Conservation (phyloP, 53 echinoderm and acorn worm genomes). For the Stichopus horrens region DNA sequence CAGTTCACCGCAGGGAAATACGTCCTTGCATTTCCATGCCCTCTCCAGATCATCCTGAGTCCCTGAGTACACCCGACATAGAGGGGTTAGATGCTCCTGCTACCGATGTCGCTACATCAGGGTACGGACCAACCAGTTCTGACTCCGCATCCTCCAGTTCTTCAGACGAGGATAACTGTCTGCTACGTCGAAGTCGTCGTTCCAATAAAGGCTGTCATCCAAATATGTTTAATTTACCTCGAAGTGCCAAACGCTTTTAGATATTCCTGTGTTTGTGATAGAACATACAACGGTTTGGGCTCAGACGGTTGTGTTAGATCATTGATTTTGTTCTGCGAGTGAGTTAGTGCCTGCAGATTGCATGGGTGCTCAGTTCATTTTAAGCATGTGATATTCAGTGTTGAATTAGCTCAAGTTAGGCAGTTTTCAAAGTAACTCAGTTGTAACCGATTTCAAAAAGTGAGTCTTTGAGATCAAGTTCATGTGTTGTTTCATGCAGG, state of each 20-base stretch:
- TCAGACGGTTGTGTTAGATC: no score
- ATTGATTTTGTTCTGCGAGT: no score
- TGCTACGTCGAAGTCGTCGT: neutral
- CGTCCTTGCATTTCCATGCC: neutral
- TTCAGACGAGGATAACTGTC: neutral
- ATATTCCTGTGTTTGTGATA: no score
- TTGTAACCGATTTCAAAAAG: no score
- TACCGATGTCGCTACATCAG: neutral
- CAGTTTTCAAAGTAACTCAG: no score
- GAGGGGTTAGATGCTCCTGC: neutral
- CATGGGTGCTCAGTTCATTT: no score
- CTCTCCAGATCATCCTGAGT: neutral
- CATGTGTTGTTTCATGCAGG: no score
- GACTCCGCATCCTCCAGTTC: neutral
- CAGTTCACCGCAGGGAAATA: slow-evolving; percentile 14
- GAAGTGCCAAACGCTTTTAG: neutral
- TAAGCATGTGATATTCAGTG: no score
- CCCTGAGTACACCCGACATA: neutral
- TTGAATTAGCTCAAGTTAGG: no score
- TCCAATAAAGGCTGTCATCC: neutral
- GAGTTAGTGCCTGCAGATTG: no score
- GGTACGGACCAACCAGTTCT: neutral
- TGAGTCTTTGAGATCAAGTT: no score
- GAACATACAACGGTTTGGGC: no score
- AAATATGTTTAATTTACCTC: neutral